Percentiles rank a stretch among this genome's conserved stretches.
These are phyloP conservation scores for Chironomus riparius DNA, from an alignment of 2,888 invertebrate genomes.

Conservation along the genomic window DNA sequence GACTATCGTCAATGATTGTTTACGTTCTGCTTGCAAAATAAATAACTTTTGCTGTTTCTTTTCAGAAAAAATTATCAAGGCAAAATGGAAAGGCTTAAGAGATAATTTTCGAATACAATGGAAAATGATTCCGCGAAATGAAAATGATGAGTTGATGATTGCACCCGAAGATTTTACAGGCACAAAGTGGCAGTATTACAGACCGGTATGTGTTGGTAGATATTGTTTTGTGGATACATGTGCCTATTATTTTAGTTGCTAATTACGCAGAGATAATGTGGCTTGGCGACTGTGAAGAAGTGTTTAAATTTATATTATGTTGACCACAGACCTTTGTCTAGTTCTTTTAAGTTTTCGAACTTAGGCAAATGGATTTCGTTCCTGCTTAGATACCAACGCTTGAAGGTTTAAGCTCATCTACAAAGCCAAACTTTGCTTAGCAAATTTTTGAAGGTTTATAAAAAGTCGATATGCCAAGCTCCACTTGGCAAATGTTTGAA, in stretches of 20 bases:
- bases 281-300: constrained; percentile 30
- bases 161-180: constrained; percentile 39
- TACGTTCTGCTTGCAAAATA: neutral
- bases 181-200: constrained; percentile 42
- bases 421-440: too few species aligned
- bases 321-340: too few species aligned
- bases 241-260: neutral
- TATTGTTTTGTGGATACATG: too few species aligned
- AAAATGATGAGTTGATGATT: constrained; percentile 39
- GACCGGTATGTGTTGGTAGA: too few species aligned
- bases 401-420: too few species aligned
- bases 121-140: constrained; percentile 40
- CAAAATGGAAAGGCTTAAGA: constrained; percentile 43
- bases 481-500: too few species aligned
- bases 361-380: too few species aligned
- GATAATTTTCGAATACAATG: constrained; percentile 43
- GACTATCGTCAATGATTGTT: neutral
- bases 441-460: too few species aligned
- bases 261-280: constrained; percentile 39
- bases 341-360: too few species aligned
- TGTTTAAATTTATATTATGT: too few species aligned
- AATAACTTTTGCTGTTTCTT: neutral
- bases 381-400: too few species aligned
- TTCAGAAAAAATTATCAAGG: constrained; percentile 40
- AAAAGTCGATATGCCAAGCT: too few species aligned